Percentiles rank a stretch among this genome's conserved stretches.
phyloP scores from a whole-genome alignment of 2,888 invertebrate genomes.

The Hoplodrina ambigua region DNA sequence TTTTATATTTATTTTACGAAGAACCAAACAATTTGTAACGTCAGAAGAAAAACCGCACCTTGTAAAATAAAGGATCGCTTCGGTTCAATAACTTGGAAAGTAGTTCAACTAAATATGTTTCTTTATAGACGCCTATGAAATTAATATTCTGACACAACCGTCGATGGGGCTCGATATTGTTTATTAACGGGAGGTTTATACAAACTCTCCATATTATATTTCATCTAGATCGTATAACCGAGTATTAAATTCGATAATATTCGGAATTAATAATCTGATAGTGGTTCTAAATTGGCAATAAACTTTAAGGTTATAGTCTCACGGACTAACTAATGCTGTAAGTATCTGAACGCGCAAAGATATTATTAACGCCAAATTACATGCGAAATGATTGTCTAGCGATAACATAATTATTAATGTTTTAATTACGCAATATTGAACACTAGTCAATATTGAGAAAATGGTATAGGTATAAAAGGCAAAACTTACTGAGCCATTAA shows the following conservation, averaged over 20 bases:
- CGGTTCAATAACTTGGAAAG: conserved; percentile 36
- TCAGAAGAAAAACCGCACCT: conserved; percentile 26
- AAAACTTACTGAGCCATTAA: no score
- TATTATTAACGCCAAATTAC: conserved; percentile 38
- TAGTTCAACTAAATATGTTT: conserved; percentile 55
- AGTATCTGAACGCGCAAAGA: conserved; percentile 45
- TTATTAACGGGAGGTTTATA: conserved; percentile 77
- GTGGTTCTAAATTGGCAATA: conserved; percentile 69
- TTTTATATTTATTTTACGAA: conserved; percentile 9
- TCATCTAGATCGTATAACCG: conserved; percentile 72
- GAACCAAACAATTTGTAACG: conserved; percentile 15
- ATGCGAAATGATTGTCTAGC: conserved; percentile 11
- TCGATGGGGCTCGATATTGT: conserved; percentile 77
- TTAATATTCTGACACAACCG: conserved; percentile 77
- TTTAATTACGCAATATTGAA: conserved; percentile 7
- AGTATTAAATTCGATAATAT: conserved; percentile 73
- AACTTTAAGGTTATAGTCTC: conserved; percentile 69
- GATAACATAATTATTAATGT: conserved; percentile 1
- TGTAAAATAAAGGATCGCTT: conserved; percentile 31
- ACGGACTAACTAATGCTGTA: conserved; percentile 64
- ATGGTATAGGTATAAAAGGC: not conserved
- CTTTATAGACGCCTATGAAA: conserved; percentile 67
- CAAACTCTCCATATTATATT: conserved; percentile 77
- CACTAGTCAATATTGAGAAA: conserved; percentile 20
- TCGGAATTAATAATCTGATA: conserved; percentile 74